Evolutionary conservation across 2,888 invertebrate species (phyloP), one percentile per base, ranked within the genome.

Genomic region (Cinara cedri): DNA sequence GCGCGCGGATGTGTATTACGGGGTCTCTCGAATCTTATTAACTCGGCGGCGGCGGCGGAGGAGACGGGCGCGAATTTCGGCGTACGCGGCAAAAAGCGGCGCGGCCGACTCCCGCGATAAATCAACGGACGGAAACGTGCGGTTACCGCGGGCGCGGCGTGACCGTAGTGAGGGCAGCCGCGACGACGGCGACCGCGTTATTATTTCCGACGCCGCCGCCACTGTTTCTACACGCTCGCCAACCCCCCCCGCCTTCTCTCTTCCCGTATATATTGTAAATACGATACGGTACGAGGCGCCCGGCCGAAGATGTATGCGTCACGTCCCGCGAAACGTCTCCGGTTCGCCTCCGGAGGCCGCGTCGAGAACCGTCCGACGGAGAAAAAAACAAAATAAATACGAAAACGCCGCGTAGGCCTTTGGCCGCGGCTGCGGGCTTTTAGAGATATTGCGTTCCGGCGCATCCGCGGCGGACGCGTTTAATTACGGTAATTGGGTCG

Each of bases 61-160:
- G 34, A 34, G 34, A 34, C 34, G 34, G 34, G 34, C 34, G 34
- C 46, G 46, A 13, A 13, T 46, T 46, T 10, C 51, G 46, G 9
- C n/a, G n/a, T n/a, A n/a, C n/a, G n/a, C 13, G 3, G 49, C 71
- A 55, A 71, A 71, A 71, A 71, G 19, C 24, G 24, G 6, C 26
- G 46, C 19, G 16, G 19, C 42, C 55, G 24, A 21, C 71, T 44
- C 55, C 0, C 10, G 60, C 34, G 21, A 71, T 71, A 44, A 72
- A 42, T 44, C 71, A 44, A 44, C 57, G 16, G 44, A 57, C n/a
- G 11, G 71, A 16, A 16, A 46, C 46, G 46, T 60, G 26, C 71
- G n/a, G 71, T 72, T n/a, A 44, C 57, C 57, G 4, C 44, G 19
- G 46, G 46, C 46, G 46, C 46, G 13, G 46, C 11, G 46, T 11